Evolutionary conservation across 2,797 vertebrate genomes (phyloP).

Genomic region (Carduelis carduelis): DNA sequence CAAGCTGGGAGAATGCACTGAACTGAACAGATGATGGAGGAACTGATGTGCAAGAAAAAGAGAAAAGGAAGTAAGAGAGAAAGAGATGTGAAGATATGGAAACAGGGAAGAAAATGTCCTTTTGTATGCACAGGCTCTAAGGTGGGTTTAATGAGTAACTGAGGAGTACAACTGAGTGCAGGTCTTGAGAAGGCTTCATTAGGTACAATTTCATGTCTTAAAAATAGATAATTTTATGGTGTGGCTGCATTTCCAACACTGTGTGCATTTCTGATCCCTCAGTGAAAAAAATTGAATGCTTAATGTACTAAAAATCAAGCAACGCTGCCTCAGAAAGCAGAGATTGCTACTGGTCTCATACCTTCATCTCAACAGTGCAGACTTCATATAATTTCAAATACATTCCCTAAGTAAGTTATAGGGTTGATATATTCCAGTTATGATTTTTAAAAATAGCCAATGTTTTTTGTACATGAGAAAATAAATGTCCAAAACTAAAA

Average conservation of each 20-base stretch:
- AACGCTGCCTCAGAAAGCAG: background rate
- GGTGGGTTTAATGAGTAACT: background rate
- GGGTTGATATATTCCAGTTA: background rate
- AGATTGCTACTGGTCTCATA: background rate
- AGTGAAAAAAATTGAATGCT: fast-evolving
- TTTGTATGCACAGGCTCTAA: background rate
- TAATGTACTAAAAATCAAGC: background rate
- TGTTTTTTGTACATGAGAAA: background rate
- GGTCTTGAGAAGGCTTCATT: background rate
- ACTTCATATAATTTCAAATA: background rate
- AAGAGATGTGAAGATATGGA: background rate
- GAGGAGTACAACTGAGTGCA: background rate
- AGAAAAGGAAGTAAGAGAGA: background rate
- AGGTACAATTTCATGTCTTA: background rate
- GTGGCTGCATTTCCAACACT: background rate
- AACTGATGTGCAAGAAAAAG: background rate
- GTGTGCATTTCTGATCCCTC: background rate
- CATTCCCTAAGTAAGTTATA: background rate
- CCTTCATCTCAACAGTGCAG: background rate
- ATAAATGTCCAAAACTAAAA: background rate
- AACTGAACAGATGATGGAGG: background rate
- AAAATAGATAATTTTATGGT: background rate
- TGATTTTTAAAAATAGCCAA: background rate
- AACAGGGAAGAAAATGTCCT: background rate
- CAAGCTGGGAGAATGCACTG: background rate